phyloP scores from a whole-genome alignment of 2,113 vertebrate genomes.

The Tichodroma muraria region DNA sequence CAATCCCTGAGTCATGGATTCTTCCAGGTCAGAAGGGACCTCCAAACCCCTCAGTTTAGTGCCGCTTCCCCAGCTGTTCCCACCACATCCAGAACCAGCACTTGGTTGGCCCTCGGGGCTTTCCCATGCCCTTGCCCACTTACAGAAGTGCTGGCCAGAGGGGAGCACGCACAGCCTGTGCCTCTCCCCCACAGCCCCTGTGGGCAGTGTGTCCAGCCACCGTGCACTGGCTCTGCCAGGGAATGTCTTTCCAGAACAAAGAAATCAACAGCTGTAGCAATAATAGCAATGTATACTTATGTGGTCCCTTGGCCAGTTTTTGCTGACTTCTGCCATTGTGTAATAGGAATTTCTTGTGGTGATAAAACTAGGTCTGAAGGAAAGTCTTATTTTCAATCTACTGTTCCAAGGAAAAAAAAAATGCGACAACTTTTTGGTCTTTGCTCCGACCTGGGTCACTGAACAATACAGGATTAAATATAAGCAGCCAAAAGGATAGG shows the following conservation, averaged over 20 bases:
- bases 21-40: neutral
- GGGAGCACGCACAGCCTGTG: neutral
- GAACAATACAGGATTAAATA: neutral
- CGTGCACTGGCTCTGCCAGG: rapidly evolving
- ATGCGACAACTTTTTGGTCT: neutral
- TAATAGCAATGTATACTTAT: neutral
- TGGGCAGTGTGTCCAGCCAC: rapidly evolving
- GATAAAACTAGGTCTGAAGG: slow-evolving; percentile 45
- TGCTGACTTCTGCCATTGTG: neutral
- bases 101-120: neutral
- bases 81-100: neutral
- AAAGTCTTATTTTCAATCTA: slow-evolving; percentile 52
- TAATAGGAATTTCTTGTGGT: slow-evolving; percentile 47
- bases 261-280: neutral
- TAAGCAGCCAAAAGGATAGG: neutral
- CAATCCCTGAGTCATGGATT: neutral
- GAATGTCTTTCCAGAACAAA: neutral
- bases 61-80: rapidly evolving
- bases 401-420: neutral
- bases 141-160: neutral
- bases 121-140: neutral
- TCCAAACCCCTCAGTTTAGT: neutral
- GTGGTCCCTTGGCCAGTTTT: neutral
- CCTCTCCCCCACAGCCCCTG: neutral
- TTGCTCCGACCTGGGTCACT: neutral